Base-by-base conservation (phyloP, 2,888 invertebrate species). In the Tachina fera region DNA sequence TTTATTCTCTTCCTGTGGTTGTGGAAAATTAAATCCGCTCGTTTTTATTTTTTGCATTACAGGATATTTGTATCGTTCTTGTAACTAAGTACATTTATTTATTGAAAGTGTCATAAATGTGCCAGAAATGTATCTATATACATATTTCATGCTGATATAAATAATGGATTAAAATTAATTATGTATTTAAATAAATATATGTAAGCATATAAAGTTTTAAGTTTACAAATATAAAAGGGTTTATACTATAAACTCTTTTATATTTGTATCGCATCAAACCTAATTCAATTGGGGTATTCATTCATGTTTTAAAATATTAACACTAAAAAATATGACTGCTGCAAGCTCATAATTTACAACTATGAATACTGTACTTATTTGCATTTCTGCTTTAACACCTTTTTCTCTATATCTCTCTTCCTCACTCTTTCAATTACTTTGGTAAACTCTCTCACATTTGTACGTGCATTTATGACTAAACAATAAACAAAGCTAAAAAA, bases 1-100 rank as follows among this genome's bases (percentile, higher is more conserved):
- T 74, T 72, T 67, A 43, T 53, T 51, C 16, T 3, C 53, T 58
- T 77, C 68, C 63, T 63, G 63, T 65, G 56, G 65, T 77, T 77
- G 47, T 49, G 65, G 56, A 82, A 76, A 65, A 71, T 70, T 63
- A 82, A 70, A 47, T 74, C 53, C 39, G 56, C 41, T 56, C 0
- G 14, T 49, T 65, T 65, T 47, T 22, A 47, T 47, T 60, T 13
- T 14, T 58, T 31, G 16, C 19, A 60, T 41, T 51, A 31, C 31
- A 31, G 4, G 13, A 10, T 61, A 58, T 67, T 67, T 81, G 22
- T 45, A 67, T 51, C 16, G 41, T 43, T 67, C 22, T 67, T 61
- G 72, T 61, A 58, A 58, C 45, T 68, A 45, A 16, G 39, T n/a
- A n/a, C n/a, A n/a, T 41, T 63, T 41, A 65, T 41, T 67, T 43